Evolutionary conservation across 2,113 vertebrate species (phyloP).

Genomic region (Nyctereutes procyonoides): DNA sequence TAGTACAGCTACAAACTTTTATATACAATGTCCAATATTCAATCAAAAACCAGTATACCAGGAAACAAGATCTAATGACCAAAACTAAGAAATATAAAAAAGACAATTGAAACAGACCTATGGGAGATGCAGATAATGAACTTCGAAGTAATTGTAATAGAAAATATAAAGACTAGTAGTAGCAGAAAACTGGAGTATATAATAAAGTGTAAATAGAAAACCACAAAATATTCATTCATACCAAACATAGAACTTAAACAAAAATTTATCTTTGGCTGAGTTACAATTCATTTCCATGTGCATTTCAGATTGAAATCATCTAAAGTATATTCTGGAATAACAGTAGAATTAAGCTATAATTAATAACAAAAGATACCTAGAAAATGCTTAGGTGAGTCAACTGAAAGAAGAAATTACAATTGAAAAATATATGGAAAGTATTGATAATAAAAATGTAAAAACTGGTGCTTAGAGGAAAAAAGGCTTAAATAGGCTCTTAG

Average conservation of each 20-base stretch:
- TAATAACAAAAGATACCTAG: neutral
- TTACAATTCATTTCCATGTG: neutral
- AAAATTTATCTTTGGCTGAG: neutral
- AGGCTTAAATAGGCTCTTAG: neutral
- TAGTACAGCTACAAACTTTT: neutral
- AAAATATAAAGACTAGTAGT: neutral
- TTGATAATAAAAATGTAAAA: conserved; percentile 26
- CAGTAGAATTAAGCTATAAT: neutral
- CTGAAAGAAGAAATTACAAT: neutral
- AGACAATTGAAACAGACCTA: neutral
- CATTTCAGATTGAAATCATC: neutral
- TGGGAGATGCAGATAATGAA: neutral
- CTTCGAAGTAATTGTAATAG: conserved; percentile 39
- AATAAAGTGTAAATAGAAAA: neutral
- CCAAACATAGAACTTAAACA: neutral
- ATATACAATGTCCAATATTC: neutral
- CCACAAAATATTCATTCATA: neutral
- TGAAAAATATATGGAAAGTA: conserved; percentile 38
- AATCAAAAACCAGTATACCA: neutral
- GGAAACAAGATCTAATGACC: neutral
- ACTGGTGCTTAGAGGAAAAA: conserved; percentile 45
- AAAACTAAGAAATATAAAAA: conserved; percentile 24
- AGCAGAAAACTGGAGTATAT: neutral
- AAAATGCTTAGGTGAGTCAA: neutral
- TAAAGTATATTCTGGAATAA: neutral